phyloP scores from a whole-genome alignment of 2,888 invertebrate species.

The Eutolmus rufibarbis region DNA sequence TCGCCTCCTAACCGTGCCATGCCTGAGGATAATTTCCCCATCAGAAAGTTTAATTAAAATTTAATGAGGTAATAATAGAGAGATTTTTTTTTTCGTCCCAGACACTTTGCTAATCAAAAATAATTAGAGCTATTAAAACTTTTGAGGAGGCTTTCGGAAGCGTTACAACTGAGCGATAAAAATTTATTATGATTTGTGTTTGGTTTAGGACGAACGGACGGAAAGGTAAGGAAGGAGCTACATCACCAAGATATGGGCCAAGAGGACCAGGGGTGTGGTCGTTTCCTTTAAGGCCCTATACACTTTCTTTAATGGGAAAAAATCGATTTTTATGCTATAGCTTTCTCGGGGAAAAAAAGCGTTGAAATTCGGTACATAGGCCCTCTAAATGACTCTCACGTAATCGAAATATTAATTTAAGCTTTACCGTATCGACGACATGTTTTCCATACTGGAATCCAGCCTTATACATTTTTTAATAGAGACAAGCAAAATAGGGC shows the following conservation, averaged over 20 bases:
- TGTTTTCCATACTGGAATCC: conserved; percentile 16
- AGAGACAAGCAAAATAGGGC: background rate
- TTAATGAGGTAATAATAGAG: conserved; percentile 32
- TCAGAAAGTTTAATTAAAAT: conserved; percentile 27
- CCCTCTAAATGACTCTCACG: conserved; percentile 2
- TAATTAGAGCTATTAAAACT: conserved; percentile 19
- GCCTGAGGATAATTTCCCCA: conserved; percentile 17
- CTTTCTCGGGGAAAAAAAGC: background rate
- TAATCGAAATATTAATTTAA: conserved; percentile 32
- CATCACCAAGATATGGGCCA: background rate
- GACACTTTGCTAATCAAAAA: conserved; percentile 24
- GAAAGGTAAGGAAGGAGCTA: background rate
- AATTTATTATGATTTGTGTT: conserved; percentile 26
- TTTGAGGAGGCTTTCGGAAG: background rate
- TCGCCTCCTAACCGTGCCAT: background rate
- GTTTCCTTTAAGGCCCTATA: background rate
- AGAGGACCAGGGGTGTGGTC: background rate
- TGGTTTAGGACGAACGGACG: background rate
- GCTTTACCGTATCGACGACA: conserved; percentile 7
- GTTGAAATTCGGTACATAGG: background rate
- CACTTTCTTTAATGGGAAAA: background rate
- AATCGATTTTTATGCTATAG: conserved; percentile 16
- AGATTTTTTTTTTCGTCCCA: background rate
- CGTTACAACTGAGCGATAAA: conserved; percentile 15
- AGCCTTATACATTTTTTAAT: background rate